Base-by-base conservation (phyloP, 1,140 invertebrate species). In the Amphibalanus amphitrite region DNA sequence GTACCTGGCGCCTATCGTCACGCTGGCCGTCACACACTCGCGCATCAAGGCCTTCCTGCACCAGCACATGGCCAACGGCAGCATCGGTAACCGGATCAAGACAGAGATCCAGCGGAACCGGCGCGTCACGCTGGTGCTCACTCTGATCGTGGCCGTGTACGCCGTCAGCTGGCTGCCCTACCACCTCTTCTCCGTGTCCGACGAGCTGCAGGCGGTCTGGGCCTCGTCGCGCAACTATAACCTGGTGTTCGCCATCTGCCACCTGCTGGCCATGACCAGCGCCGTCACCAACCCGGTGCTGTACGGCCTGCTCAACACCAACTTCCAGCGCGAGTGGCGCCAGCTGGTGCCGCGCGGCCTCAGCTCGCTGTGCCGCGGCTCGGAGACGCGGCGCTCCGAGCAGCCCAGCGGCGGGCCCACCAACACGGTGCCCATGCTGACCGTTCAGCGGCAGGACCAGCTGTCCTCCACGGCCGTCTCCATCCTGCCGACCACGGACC, bases 231-330 rank as follows among this genome's bases (percentile, higher is more conserved):
- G 81, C 38, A 77, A 84, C 59, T 83, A 82, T 75, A 77, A 83
- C 28, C 72, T 72, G 30, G 78, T 81, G 1, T 85, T 84, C 74
- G 84, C 84, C 10, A 75, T 82, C 13, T 85, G 83, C 72, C 83
- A 86, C 73, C 76, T 84, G 0, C 77, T 84, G 26, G 84, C 84
- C 15, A 82, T 86, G 84, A 82, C 81, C 25, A 83, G 84, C 0
- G 81, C 83, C 1, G 79, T 80, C 29, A 82, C 81, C 69, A 85
- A 85, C 77, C 82, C 83, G 8, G 77, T 85, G 59, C 78, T 85
- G 67, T 85, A 85, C 77, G 83, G 83, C 0, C 84, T 82, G 81
- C 78, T 84, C 69, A 85, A 85, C 75, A 82, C 82, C 4, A 83
- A 83, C 73, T 79, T 84, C 47, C 71, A 82, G 25, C 75, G 79